phyloP scores from a whole-genome alignment of 2,113 vertebrate genomes.

The Crotalus viridis region DNA sequence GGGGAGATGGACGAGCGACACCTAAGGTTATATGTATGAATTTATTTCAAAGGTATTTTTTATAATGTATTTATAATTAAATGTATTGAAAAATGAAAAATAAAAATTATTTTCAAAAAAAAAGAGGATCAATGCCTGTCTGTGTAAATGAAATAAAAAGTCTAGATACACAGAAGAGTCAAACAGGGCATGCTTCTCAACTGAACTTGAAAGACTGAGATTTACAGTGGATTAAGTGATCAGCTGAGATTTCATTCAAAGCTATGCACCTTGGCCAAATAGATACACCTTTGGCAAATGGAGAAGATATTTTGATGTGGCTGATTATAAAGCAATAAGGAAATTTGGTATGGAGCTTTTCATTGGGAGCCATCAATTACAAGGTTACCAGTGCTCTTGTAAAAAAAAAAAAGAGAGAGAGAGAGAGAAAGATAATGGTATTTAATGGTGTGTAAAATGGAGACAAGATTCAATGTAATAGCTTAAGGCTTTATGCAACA shows the following conservation, averaged over 20 bases:
- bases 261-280: background rate
- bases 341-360: background rate
- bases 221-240: background rate
- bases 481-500: background rate
- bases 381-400: conserved; percentile 5
- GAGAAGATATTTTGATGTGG: background rate
- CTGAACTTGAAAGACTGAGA: background rate
- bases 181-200: background rate
- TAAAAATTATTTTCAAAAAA: no score
- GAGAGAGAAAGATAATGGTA: background rate
- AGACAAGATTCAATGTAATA: background rate
- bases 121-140: background rate
- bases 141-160: background rate
- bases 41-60: no score
- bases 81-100: no score
- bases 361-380: conserved; percentile 8
- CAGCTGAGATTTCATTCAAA: conserved; percentile 1
- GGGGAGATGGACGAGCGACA: no score
- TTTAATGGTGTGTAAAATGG: conserved; percentile 30
- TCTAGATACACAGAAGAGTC: background rate
- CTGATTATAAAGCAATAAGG: conserved; percentile 26
- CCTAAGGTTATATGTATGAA: no score
- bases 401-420: background rate
- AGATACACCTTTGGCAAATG: background rate
- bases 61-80: no score